phyloP scores from a whole-genome alignment of 2,113 vertebrate species.

The Vidua macroura region DNA sequence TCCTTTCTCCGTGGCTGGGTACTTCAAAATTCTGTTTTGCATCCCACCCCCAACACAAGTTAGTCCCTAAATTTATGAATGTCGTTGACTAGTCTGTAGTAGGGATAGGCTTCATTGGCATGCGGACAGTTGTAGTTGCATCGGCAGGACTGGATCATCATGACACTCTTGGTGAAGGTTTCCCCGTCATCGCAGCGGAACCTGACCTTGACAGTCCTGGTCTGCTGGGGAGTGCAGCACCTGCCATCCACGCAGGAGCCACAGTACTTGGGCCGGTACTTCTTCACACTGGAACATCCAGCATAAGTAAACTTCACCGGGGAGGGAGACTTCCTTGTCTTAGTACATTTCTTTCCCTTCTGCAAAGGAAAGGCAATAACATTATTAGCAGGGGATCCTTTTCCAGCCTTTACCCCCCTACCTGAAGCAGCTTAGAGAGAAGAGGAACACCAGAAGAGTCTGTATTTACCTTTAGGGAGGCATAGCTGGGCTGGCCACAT shows the following conservation, averaged over 20 bases:
- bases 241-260: slow-evolving; percentile 93
- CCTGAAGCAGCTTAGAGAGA: neutral
- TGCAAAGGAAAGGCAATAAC: slow-evolving; percentile 58
- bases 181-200: slow-evolving; percentile 95
- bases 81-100: slow-evolving; percentile 96
- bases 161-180: slow-evolving; percentile 93
- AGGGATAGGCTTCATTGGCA: slow-evolving; percentile 87
- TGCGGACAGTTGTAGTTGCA: slow-evolving; percentile 94
- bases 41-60: slow-evolving; percentile 54
- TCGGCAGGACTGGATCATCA: slow-evolving; percentile 98
- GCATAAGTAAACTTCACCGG: slow-evolving; percentile 87
- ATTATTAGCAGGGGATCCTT: neutral
- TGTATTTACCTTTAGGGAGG: slow-evolving; percentile 88
- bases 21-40: slow-evolving; percentile 42
- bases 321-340: slow-evolving; percentile 87
- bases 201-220: slow-evolving; percentile 91
- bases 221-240: slow-evolving; percentile 93
- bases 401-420: neutral
- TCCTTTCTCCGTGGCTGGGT: slow-evolving; percentile 52
- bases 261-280: slow-evolving; percentile 92
- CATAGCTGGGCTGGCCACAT: slow-evolving; percentile 85
- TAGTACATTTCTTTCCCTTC: slow-evolving; percentile 97
- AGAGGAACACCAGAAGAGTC: neutral
- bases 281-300: slow-evolving; percentile 92
- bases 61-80: slow-evolving; percentile 99